These are phyloP conservation scores for Penaeus japonicus DNA, from an alignment of 1,140 invertebrate species.

Conservation along the genomic window DNA sequence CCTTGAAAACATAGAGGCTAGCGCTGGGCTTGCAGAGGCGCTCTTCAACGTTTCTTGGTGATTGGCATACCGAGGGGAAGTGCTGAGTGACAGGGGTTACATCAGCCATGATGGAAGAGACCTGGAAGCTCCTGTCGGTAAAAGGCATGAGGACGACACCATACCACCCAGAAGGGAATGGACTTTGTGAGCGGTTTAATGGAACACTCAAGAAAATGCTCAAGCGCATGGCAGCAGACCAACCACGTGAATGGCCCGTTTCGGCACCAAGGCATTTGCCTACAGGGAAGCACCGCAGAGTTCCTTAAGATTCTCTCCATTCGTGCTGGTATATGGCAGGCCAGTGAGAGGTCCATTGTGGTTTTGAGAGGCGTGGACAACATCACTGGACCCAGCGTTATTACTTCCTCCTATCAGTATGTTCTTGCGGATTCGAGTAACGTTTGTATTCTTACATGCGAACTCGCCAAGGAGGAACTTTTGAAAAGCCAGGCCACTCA, in stretches of 20 bases:
- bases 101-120: too few relatives aligned
- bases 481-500: too few relatives aligned
- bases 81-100: background rate
- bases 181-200: too few relatives aligned
- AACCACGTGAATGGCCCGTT: background rate
- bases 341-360: background rate
- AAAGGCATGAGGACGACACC: too few relatives aligned
- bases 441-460: background rate
- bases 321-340: background rate
- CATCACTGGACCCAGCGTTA: too few relatives aligned
- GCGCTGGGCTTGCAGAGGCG: background rate
- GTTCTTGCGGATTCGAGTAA: background rate
- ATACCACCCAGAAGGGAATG: too few relatives aligned
- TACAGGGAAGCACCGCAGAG: too few relatives aligned
- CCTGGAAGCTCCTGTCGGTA: too few relatives aligned
- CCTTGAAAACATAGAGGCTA: background rate
- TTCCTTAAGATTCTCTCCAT: conserved; percentile 3
- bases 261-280: background rate
- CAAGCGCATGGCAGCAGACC: background rate
- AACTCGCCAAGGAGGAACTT: background rate
- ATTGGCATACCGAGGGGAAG: background rate
- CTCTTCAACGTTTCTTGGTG: background rate
- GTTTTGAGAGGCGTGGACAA: background rate
- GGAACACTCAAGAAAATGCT: background rate
- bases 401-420: background rate